Evolutionary conservation across 2,888 invertebrate genomes (phyloP), one percentile per base, ranked within the genome.

Genomic region (Peribatodes rhomboidaria): DNA sequence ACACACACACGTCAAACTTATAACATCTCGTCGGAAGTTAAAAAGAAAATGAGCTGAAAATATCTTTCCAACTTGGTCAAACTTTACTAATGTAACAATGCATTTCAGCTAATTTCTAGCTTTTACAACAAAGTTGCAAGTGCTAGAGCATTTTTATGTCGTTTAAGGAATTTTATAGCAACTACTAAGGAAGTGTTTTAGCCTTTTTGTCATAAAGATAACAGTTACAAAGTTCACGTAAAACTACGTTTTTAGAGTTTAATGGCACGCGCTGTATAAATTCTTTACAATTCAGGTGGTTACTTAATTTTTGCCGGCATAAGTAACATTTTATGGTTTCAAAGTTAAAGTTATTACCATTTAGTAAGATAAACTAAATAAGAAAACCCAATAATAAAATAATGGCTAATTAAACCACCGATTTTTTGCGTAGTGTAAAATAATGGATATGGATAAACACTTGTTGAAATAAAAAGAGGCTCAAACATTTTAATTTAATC

Each of bases 111-210:
- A 49, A 58, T 58, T 49, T 18, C 47, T 58, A 22, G 58, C 27
- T 41, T 27, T 11, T 22, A n/a, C 33, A 47, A 58, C 58, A 58
- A 58, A 31, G 58, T 58, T 39, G 58, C 58, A 8, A 56, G 58
- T 27, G 13, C 16, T 41, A 27, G 14, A 58, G 39, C 39, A 39
- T 39, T 47, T 57, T 58, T 57, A 39, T 39, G 13, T 27, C 13
- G 27, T 49, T 39, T 8, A 13, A 13, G 11, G 46, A 47, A 57
- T 47, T 57, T 57, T 56, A 56, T 56, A 35, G 46, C 31, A 44
- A 47, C 56, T 47, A 57, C 47, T 57, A 47, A 56, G 56, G 57
- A 57, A 57, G 57, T 57, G 57, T 57, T 47, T 47, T 47, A 57
- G 57, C 47, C 14, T 57, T 57, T 57, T 57, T 57, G 46, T 57